These are phyloP conservation scores for Glaucopsyche alexis DNA, from an alignment of 2,888 invertebrate species.

Conservation along the genomic window DNA sequence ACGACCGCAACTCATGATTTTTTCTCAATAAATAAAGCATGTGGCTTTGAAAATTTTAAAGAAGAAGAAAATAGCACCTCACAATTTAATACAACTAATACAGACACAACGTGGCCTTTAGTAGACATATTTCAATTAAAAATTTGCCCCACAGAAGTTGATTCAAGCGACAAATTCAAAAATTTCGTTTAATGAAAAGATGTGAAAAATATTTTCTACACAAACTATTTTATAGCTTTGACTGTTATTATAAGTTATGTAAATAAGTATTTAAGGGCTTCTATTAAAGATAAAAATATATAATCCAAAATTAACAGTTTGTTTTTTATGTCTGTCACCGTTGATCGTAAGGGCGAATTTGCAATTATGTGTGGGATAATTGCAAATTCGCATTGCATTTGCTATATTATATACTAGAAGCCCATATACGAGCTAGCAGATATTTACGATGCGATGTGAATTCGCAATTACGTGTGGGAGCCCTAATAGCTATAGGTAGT, in stretches of 20 bases:
- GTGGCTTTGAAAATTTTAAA: background rate
- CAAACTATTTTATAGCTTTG: too few species aligned
- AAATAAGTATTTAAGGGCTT: background rate
- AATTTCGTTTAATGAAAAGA: background rate
- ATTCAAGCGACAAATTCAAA: background rate
- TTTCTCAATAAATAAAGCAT: background rate
- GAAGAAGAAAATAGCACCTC: background rate
- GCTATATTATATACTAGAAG: too few species aligned
- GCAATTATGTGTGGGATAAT: too few species aligned
- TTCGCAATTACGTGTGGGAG: too few species aligned
- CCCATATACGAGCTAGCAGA: too few species aligned
- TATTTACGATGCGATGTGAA: too few species aligned
- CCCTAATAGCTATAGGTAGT: too few species aligned
- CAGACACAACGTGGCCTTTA: background rate
- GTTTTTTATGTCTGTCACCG: background rate
- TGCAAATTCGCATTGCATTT: too few species aligned
- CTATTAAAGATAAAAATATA: background rate
- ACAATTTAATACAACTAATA: background rate
- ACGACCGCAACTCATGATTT: background rate
- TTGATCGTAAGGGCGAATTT: background rate
- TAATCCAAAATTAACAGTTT: background rate
- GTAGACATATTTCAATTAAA: constrained; percentile 14
- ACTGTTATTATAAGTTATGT: too few species aligned
- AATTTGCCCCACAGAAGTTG: background rate
- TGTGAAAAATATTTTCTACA: background rate